phyloP scores from a whole-genome alignment of 37 sponge, comb jelly and placozoan genomes.

The Tethya wilhelma region DNA sequence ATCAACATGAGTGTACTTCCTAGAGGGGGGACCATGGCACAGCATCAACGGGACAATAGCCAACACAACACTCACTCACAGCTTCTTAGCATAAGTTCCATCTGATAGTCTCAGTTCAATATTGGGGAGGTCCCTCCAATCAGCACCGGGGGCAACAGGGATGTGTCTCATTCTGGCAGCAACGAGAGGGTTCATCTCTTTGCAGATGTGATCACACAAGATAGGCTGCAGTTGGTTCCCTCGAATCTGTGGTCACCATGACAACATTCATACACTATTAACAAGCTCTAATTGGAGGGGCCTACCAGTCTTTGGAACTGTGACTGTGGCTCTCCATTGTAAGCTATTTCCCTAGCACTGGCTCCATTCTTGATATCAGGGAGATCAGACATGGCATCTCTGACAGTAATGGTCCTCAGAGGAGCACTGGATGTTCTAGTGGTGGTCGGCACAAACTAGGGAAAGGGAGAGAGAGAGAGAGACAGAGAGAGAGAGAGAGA shows the following conservation, averaged over 20 bases:
- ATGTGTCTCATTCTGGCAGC: slow-evolving; percentile 87
- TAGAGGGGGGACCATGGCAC: slow-evolving; percentile 2
- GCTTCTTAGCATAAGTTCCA: slow-evolving; percentile 75
- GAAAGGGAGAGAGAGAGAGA: background rate
- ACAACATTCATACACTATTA: background rate
- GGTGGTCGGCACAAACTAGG: slow-evolving; percentile 68
- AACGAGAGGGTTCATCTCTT: slow-evolving; percentile 95
- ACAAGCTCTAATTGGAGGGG: background rate
- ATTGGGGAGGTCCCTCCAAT: slow-evolving; percentile 98
- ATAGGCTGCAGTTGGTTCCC: slow-evolving; percentile 69
- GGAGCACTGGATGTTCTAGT: slow-evolving; percentile 67
- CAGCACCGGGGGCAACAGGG: slow-evolving; percentile 85
- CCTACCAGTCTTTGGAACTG: slow-evolving; percentile 89
- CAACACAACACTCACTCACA: slow-evolving; percentile 48
- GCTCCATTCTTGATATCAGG: slow-evolving; percentile 91
- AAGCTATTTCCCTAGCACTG: slow-evolving; percentile 66
- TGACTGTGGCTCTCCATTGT: slow-evolving; percentile 77
- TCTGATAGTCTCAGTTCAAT: slow-evolving; percentile 77
- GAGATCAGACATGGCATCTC: slow-evolving; percentile 94
- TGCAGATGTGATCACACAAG: slow-evolving; percentile 91
- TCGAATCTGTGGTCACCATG: slow-evolving; percentile 47
- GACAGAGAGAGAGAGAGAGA: background rate
- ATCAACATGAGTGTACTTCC: slow-evolving; percentile 82
- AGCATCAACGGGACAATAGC: background rate
- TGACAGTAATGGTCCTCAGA: slow-evolving; percentile 83